These are phyloP conservation scores for Nasonia giraulti DNA, from an alignment of 1,140 invertebrate species.

Conservation along the genomic window DNA sequence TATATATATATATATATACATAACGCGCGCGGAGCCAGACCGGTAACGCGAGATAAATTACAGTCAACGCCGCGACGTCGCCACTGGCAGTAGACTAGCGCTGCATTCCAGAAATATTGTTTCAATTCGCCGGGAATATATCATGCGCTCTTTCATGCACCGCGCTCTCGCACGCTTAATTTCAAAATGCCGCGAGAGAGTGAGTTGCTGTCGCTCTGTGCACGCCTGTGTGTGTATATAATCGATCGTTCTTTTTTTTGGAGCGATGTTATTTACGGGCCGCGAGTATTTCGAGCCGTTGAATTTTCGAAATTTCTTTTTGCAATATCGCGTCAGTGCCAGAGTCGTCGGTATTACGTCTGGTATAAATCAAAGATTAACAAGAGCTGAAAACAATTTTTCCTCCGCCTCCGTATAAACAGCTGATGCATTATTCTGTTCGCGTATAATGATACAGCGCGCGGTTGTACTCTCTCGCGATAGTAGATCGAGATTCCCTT, in stretches of 20 bases:
- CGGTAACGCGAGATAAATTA: slow-evolving; percentile 48
- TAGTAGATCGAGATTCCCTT: background rate
- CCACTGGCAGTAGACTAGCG: background rate
- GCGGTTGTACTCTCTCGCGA: background rate
- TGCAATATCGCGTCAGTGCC: too few species aligned
- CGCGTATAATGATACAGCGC: background rate
- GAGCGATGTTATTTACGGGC: too few species aligned
- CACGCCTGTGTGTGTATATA: too few species aligned
- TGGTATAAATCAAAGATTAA: too few species aligned
- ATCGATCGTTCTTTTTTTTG: background rate
- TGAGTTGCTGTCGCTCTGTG: background rate
- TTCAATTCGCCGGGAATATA: slow-evolving; percentile 50
- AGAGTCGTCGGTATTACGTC: too few species aligned
- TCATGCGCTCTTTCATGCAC: slow-evolving; percentile 44
- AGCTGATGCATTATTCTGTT: background rate
- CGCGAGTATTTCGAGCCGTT: too few species aligned
- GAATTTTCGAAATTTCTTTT: too few species aligned
- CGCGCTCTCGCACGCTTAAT: slow-evolving; percentile 39
- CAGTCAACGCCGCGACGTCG: slow-evolving; percentile 28
- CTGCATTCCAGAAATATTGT: slow-evolving; percentile 51
- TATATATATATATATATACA: background rate
- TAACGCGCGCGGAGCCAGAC: background rate
- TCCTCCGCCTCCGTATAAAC: background rate
- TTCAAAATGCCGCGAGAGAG: slow-evolving; percentile 20
- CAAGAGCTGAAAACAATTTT: background rate